phyloP scores from a whole-genome alignment of 2,113 vertebrate species.

The Protomyctophum bolini region DNA sequence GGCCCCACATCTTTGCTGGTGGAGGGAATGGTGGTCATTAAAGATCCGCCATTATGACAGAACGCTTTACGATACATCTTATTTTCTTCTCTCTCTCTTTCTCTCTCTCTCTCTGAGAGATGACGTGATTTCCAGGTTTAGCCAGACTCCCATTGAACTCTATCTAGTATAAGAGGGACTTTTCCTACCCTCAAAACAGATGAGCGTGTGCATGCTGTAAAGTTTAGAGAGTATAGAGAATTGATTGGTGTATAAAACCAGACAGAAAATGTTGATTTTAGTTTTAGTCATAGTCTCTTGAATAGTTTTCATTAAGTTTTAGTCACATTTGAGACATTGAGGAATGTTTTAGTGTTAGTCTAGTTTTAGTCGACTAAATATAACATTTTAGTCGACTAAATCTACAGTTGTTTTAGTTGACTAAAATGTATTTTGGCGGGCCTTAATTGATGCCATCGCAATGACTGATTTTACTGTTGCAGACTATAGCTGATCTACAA shows the following conservation, averaged over 20 bases:
- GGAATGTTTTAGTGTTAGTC: no score
- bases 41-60: constrained; percentile 47
- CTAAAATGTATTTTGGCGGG: no score
- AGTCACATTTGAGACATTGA: no score
- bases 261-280: no score
- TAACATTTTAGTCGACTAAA: no score
- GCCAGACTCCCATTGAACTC: constrained; percentile 44
- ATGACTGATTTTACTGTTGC: no score
- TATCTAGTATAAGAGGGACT: neutral
- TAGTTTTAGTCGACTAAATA: no score
- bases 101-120: constrained; percentile 25
- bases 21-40: constrained; percentile 21
- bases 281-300: no score
- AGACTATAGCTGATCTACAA: no score
- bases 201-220: neutral
- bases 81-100: constrained; percentile 13
- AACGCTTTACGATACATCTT: constrained; percentile 39
- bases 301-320: no score
- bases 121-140: constrained; percentile 55
- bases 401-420: no score
- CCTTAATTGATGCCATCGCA: no score
- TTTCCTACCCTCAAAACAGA: constrained; percentile 25
- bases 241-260: neutral
- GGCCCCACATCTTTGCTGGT: constrained; percentile 20
- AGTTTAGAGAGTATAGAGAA: constrained; percentile 5